Conservation (phyloP, 2,113 vertebrate species). For the Cryptoleucopteryx plumbea region DNA sequence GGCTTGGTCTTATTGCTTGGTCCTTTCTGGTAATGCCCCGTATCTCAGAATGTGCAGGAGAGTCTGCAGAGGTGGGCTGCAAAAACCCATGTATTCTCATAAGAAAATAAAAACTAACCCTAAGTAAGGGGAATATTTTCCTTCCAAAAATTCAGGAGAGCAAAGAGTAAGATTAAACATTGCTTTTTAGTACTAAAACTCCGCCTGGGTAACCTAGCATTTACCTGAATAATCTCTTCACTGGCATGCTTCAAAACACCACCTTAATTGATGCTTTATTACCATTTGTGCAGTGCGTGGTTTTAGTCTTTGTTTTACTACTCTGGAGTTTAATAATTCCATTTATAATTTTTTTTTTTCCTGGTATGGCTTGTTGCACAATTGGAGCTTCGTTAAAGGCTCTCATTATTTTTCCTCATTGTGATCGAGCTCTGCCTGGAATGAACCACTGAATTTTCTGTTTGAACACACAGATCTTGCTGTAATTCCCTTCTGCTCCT, state of each 20-base stretch:
- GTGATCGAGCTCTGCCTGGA: background rate
- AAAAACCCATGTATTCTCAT: rapidly evolving
- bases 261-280: background rate
- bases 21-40: rapidly evolving
- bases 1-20: background rate
- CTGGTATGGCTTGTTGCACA: background rate
- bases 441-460: background rate
- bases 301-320: background rate
- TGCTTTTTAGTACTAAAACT: background rate
- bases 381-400: background rate
- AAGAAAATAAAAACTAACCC: background rate
- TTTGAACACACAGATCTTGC: background rate
- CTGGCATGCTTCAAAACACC: background rate
- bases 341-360: background rate
- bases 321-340: background rate
- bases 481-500: background rate
- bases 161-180: background rate
- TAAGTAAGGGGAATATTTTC: background rate
- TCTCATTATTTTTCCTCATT: background rate
- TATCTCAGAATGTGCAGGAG: background rate
- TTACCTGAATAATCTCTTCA: background rate
- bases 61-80: background rate
- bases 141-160: background rate
- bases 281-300: background rate
- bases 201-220: background rate